Evolutionary conservation across 2,113 vertebrate genomes (phyloP), one percentile per base, ranked within the genome.

Genomic region (Perca flavescens): DNA sequence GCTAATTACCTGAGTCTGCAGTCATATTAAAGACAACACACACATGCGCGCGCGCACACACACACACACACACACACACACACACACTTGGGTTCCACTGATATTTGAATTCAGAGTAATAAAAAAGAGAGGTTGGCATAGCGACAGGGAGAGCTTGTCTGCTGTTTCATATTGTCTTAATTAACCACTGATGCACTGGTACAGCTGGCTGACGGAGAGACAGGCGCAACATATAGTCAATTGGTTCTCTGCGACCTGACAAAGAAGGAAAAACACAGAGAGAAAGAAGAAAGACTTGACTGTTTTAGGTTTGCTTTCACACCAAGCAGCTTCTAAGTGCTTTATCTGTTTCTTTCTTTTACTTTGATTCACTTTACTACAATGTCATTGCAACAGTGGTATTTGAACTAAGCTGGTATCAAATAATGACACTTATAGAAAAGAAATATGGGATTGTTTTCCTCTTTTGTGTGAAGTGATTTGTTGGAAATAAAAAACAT

Each of bases 1-100:
- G 64, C 88, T 94, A 94, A 94, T 96, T 95, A 94, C 92, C 77
- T 86, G 92, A 94, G 85, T 91, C 53, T 85, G 77, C 74, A 78
- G 78, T 61, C 78, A 74, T 40, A 84, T 73, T 71, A 80, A 75
- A 82, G 43, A 84, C 87, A 83, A 63, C 61, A 36, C 16, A 1
- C 54, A 19, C 34, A 34, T 34, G 5, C 34, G 34, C 34, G 6
- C 49, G 73, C 53, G 52, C 49, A 68, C 53, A 60, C 16, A 49
- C 49, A 28, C 17, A 64, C 14, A 78, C 65, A 66, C 49, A 76
- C 53, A 56, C 49, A 68, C 53, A 49, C 16, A 50, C 50, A 4
- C 19, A 49, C 50, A 53, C 66, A 43, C 46, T 6, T 3, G 17
- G 31, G 47, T 60, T 80, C 28, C 52, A 64, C 28, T 54, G 43